Evolutionary conservation across 1,140 invertebrate species (phyloP).

Genomic region (Rhopalosiphum maidis): DNA sequence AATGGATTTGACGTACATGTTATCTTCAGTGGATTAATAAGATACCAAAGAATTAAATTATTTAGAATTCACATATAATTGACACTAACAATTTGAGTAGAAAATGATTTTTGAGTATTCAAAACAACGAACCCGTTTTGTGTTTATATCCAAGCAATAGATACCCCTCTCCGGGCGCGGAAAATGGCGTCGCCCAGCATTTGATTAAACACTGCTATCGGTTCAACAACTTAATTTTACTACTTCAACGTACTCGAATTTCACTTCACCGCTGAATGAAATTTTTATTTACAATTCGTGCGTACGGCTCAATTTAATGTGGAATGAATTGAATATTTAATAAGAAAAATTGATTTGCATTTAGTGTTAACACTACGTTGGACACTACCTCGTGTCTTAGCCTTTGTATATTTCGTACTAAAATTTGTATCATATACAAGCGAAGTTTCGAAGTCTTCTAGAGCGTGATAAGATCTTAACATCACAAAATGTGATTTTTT

Average conservation of each 20-base stretch:
- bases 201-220: slow-evolving; percentile 33
- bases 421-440: slow-evolving; percentile 27
- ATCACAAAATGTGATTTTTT: slow-evolving; percentile 30
- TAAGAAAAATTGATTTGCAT: not conserved
- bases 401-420: slow-evolving; percentile 21
- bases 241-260: not conserved
- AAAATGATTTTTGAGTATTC: slow-evolving; percentile 33
- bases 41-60: not conserved
- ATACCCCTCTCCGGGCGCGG: slow-evolving; percentile 46
- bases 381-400: slow-evolving; percentile 52
- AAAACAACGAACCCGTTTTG: slow-evolving; percentile 52
- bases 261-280: not conserved
- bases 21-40: not conserved
- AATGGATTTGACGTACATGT: not conserved
- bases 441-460: not conserved
- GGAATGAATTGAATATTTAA: not conserved
- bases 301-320: not conserved
- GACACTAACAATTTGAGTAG: not conserved
- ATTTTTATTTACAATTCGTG: not conserved
- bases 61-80: not conserved
- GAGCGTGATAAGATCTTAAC: slow-evolving; percentile 8
- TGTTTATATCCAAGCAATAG: slow-evolving; percentile 51
- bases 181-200: slow-evolving; percentile 53
- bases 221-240: not conserved
- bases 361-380: not conserved